These are phyloP conservation scores for Varanus salvator DNA, from an alignment of 2,113 vertebrate genomes.

Conservation along the genomic window DNA sequence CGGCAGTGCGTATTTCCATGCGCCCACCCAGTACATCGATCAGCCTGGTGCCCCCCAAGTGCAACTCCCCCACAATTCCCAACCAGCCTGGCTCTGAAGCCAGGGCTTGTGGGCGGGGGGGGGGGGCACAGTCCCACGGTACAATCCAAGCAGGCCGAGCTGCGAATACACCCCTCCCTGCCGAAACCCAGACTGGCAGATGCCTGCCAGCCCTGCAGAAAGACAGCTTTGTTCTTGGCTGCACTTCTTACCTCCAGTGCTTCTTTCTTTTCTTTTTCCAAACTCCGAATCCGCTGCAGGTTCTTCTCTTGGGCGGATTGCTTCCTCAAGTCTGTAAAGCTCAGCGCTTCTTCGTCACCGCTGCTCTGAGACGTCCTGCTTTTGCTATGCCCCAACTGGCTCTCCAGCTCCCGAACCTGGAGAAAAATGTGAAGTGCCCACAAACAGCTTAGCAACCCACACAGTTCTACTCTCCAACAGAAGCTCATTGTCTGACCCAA, in stretches of 20 bases:
- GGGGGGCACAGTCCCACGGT: background rate
- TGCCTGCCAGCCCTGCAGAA: too few species aligned
- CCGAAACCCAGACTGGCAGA: too few species aligned
- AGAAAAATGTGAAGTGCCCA: background rate
- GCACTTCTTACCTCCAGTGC: conserved; percentile 80
- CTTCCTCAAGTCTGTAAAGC: conserved; percentile 68
- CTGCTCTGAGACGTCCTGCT: conserved; percentile 62
- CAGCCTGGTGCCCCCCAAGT: too few species aligned
- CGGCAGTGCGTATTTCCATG: too few species aligned
- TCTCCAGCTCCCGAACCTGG: conserved; percentile 91
- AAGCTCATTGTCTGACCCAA: background rate
- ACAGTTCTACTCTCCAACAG: background rate
- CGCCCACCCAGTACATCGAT: background rate
- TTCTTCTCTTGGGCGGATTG: conserved; percentile 82
- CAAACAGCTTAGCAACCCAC: rapidly evolving
- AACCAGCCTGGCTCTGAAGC: background rate
- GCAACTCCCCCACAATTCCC: too few species aligned
- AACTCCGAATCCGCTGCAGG: conserved; percentile 81
- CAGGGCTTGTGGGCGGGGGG: background rate
- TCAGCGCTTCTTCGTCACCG: conserved; percentile 69
- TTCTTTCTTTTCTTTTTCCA: conserved; percentile 89
- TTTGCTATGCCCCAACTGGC: conserved; percentile 78
- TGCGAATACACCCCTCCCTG: too few species aligned
- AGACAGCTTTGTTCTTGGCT: background rate
- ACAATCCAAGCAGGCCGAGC: background rate